Base-by-base conservation (phyloP, 2,888 invertebrate genomes). In the Drosophila prolongata region DNA sequence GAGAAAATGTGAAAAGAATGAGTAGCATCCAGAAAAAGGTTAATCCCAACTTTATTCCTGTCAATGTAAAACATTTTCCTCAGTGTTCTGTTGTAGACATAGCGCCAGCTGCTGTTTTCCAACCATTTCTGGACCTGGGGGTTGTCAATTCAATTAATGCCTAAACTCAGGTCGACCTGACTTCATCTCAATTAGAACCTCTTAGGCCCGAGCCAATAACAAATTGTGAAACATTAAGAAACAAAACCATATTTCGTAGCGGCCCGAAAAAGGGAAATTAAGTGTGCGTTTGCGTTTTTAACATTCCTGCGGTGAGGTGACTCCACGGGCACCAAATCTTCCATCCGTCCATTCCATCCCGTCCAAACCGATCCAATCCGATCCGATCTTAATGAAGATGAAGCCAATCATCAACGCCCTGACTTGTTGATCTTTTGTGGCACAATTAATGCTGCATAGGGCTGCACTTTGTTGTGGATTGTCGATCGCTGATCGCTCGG, bases 401-500 rank as follows among this genome's bases (percentile, higher is more conserved):
- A 84, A 84, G 84, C 87, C 83, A 84, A 84, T 84, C 80, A 83
- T 84, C 79, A 83, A 82, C 84, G 84, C 87, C 83, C 81, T 85
- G 81, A 83, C 83, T 87, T 87, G 87, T 87, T 84, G 84, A 84
- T 84, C 83, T 87, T 84, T 84, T 84, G 83, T 87, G 81, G 67
- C 78, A 81, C 83, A 86, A 83, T 84, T 87, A 84, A 84, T 84
- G 87, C 84, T 82, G 84, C 77, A 75, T 58, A 57, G 75, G 66
- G 77, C 80, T 80, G 87, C 83, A 80, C 83, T 80, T 80, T 66
- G 69, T 77, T 66, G 66, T 67, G 49, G 82, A 71, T 76, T 70
- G 79, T 47, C 70, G 83, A 79, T 76, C 65, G 76, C 73, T 61
- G 68, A 70, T 76, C 76, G 77, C 56, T 53, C 59, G 60, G 27